These are phyloP conservation scores for Cyclargus thomasi DNA, from an alignment of 1,140 invertebrate species.

Conservation along the genomic window DNA sequence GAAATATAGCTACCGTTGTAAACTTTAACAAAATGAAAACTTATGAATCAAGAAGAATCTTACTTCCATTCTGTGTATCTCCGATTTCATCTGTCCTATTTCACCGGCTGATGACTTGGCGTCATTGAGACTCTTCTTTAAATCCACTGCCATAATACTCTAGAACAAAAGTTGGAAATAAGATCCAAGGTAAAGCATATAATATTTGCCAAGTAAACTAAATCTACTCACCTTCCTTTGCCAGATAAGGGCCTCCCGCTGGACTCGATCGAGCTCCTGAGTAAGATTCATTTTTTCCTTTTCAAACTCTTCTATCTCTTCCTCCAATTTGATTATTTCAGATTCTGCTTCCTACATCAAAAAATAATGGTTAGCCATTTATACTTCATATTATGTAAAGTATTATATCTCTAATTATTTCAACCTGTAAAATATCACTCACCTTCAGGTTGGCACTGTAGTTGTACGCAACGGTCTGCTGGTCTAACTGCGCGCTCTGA, in stretches of 20 bases:
- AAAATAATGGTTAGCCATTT: too few species aligned
- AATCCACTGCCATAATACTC: slow-evolving; percentile 81
- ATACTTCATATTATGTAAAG: too few species aligned
- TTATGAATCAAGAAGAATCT: not conserved
- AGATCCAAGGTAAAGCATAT: too few species aligned
- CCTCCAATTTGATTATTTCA: slow-evolving; percentile 79
- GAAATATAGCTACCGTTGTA: not conserved
- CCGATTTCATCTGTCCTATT: slow-evolving; percentile 83
- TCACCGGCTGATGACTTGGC: slow-evolving; percentile 81
- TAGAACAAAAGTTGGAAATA: slow-evolving; percentile 26
- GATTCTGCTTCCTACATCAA: slow-evolving; percentile 77
- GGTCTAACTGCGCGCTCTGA: slow-evolving; percentile 77
- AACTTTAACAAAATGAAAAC: not conserved
- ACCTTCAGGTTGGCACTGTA: slow-evolving; percentile 74
- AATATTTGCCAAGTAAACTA: too few species aligned
- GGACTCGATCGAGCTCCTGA: slow-evolving; percentile 77
- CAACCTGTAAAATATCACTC: not conserved
- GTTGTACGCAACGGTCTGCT: slow-evolving; percentile 75
- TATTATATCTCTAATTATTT: too few species aligned
- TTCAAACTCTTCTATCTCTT: slow-evolving; percentile 79
- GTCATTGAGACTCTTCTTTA: slow-evolving; percentile 79
- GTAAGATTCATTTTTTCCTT: slow-evolving; percentile 80
- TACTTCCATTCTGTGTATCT: slow-evolving; percentile 88
- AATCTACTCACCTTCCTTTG: slow-evolving; percentile 80
- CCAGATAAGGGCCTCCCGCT: slow-evolving; percentile 84